A percentile compares a stretch with the other conserved stretches of the same genome.
Conservation (phyloP, 2,888 invertebrate species). For the Antheraea assamensis region DNA sequence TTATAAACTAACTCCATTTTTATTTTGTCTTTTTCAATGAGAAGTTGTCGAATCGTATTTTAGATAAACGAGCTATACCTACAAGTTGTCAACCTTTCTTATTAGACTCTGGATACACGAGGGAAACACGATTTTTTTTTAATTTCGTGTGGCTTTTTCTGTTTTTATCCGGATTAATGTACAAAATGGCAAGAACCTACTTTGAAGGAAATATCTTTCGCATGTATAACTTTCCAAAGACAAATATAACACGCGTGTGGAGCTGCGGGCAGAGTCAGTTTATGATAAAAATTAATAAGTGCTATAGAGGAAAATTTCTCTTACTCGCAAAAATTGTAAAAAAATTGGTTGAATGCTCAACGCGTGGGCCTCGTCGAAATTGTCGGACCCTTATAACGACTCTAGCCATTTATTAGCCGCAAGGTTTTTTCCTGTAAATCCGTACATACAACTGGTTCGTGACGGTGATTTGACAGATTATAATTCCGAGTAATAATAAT, state of each 20-base stretch:
- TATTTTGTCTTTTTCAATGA: background rate
- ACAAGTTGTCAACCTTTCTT: background rate
- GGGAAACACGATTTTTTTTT: no score
- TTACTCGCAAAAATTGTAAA: constrained; percentile 15
- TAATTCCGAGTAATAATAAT: constrained; percentile 18
- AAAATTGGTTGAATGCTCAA: constrained; percentile 17
- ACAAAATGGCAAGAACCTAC: no score
- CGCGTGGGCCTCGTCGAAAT: constrained; percentile 26
- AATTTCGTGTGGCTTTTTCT: no score
- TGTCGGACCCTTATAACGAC: constrained; percentile 47
- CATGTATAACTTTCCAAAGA: no score
- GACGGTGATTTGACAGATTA: constrained; percentile 23
- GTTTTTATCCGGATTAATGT: no score
- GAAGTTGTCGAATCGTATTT: background rate
- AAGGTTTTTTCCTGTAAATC: constrained; percentile 36
- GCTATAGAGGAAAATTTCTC: background rate
- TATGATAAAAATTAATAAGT: background rate
- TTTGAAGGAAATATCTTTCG: no score
- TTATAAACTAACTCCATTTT: background rate
- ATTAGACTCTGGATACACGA: no score
- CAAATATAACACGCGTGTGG: no score
- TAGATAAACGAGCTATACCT: background rate
- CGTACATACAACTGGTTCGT: constrained; percentile 26
- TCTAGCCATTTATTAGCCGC: constrained; percentile 37
- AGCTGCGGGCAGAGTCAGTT: no score